phyloP scores from a whole-genome alignment of 2,113 vertebrate species.

The Camelus bactrianus region DNA sequence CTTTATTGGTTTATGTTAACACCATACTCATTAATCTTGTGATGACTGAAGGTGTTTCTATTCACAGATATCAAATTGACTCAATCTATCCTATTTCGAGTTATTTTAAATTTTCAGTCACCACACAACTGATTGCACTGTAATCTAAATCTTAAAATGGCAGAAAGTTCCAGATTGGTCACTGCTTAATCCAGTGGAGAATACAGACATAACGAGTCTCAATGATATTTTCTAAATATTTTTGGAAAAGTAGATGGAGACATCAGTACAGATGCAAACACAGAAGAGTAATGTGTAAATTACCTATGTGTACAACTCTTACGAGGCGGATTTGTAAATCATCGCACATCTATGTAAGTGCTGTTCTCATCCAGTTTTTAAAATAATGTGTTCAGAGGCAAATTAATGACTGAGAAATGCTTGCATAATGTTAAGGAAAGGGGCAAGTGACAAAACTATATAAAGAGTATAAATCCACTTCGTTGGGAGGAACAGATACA shows the following conservation, averaged over 20 bases:
- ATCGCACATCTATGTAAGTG: neutral
- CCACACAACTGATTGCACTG: neutral
- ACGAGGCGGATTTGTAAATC: neutral
- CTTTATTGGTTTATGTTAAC: conserved; percentile 76
- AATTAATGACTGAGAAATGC: neutral
- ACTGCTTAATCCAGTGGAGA: neutral
- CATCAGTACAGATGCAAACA: neutral
- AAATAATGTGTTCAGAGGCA: conserved; percentile 50
- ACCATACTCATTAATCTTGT: conserved; percentile 72
- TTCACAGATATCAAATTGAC: conserved; percentile 42
- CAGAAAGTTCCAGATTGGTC: neutral
- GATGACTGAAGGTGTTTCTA: conserved; percentile 55
- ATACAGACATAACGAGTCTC: neutral
- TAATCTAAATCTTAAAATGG: conserved; percentile 54
- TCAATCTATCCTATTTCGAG: conserved; percentile 51
- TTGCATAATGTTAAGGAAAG: neutral
- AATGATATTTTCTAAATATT: neutral
- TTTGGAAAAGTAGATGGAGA: conserved; percentile 1
- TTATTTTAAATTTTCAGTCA: conserved; percentile 62
- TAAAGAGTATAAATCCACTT: neutral
- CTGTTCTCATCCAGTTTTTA: neutral
- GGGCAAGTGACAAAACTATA: neutral
- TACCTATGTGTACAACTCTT: neutral
- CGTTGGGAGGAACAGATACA: neutral
- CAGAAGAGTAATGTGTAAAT: neutral